Evolutionary conservation across 2,888 invertebrate species (phyloP).

Genomic region (Machimus rusticus): DNA sequence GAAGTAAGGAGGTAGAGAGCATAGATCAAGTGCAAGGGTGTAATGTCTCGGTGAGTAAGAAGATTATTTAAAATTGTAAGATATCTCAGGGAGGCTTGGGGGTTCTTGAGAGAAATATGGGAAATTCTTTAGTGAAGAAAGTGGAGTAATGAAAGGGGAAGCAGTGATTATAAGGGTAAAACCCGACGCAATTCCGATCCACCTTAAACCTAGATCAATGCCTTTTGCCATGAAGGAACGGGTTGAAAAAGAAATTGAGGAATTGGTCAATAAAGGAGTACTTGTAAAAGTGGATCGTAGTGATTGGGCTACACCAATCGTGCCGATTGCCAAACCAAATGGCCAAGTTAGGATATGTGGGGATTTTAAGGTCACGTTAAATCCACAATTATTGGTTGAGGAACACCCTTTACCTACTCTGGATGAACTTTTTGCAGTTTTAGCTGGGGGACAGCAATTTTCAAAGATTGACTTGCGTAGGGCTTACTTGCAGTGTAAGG

Average conservation of each 20-base stretch:
- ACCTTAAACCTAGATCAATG: not conserved
- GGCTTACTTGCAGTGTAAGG: conserved; percentile 42
- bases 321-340: conserved; percentile 51
- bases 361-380: conserved; percentile 45
- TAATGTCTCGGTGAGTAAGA: not conserved
- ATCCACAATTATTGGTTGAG: conserved; percentile 42
- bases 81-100: too few species aligned
- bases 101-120: too few species aligned
- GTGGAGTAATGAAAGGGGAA: too few species aligned
- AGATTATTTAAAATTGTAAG: too few species aligned
- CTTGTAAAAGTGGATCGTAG: not conserved
- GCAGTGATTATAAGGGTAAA: too few species aligned
- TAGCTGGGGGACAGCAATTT: too few species aligned
- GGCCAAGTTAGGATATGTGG: conserved; percentile 48
- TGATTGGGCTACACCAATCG: conserved; percentile 41
- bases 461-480: not conserved
- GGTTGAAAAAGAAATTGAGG: conserved; percentile 49
- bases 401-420: too few species aligned
- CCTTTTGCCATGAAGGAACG: not conserved
- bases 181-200: too few species aligned
- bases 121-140: too few species aligned
- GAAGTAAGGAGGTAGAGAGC: not conserved
- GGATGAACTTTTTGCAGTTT: too few species aligned
- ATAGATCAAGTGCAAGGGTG: not conserved
- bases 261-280: conserved; percentile 45